Percentiles rank a stretch among this genome's conserved stretches.
Conservation (phyloP, 2,888 invertebrate genomes). For the Phlogophora meticulosa region DNA sequence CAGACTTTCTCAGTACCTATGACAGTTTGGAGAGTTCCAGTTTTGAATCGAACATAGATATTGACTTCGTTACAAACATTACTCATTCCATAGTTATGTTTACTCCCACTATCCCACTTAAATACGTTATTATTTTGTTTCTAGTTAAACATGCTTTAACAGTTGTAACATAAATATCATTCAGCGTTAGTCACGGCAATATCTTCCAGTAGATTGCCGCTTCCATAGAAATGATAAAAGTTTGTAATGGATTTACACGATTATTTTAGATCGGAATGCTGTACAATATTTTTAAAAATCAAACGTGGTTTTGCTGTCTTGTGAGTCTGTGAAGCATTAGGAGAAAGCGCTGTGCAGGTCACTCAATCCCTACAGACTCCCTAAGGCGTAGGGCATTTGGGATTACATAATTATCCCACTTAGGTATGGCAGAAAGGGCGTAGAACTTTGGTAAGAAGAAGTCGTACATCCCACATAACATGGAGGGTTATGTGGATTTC, state of each 20-base stretch:
- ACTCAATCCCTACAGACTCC: neutral
- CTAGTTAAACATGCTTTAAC: neutral
- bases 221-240: slow-evolving; percentile 42
- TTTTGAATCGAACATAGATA: slow-evolving; percentile 3
- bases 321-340: neutral
- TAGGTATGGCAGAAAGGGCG: neutral
- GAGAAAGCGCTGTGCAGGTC: neutral
- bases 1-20: too few relatives aligned
- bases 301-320: neutral
- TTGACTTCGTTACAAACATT: neutral
- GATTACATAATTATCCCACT: neutral
- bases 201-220: slow-evolving; percentile 19
- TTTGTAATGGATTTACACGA: slow-evolving; percentile 13
- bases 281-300: neutral
- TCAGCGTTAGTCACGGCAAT: slow-evolving; percentile 41
- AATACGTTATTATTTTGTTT: slow-evolving; percentile 17
- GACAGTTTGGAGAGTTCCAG: neutral
- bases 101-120: neutral
- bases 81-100: slow-evolving; percentile 1
- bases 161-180: slow-evolving; percentile 17
- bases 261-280: neutral
- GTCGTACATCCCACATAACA: neutral
- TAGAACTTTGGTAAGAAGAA: neutral
- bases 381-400: neutral
- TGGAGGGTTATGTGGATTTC: too few relatives aligned